Evolutionary conservation across 2,113 vertebrate genomes (phyloP), one percentile per base, ranked within the genome.

Genomic region (Phycodurus eques): DNA sequence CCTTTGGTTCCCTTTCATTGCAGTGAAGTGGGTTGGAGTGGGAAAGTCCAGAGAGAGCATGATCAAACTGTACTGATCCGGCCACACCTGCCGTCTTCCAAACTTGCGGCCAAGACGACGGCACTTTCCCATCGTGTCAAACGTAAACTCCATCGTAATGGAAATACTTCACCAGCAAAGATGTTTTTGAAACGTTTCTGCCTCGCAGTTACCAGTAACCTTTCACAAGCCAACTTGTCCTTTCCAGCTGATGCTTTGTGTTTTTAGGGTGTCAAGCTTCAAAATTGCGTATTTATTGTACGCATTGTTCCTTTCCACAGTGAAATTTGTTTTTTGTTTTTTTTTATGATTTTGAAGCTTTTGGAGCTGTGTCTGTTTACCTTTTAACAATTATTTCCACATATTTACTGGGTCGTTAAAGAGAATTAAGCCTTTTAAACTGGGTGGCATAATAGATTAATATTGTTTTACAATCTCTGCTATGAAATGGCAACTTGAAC

Each of bases 1-100:
- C 63, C 27, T 20, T 72, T 56, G 10, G 6, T 27, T 27, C 47
- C 60, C 66, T 76, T n/a, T 82, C 42, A 77, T 89, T 92, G 68
- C 83, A 94, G 93, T 94, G 75, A 94, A 94, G 84, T 94, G 93
- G 93, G 91, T 93, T 2, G 93, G 93, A 73, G 92, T 94, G 31
- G 93, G 93, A 61, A 94, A 94, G 83, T 93, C 91, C 77, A 87
- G 93, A 43, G 92, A 94, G 83, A 90, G 92, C 88, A 93, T 94
- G 73, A 84, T 94, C 80, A 94, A 93, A 81, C 88, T 92, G 74
- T 92, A 89, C 42, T 94, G 86, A 92, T 74, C 0, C 11, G 53
- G 15, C 17, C 43, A 0, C 27, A 19, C 19, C 60, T 27, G 57
- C 20, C 19, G 53, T 61, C 17, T 51, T 51, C 54, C 19, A 64